Evolutionary conservation across 2,113 vertebrate species (phyloP).

Genomic region (Gasterosteus nipponicus): DNA sequence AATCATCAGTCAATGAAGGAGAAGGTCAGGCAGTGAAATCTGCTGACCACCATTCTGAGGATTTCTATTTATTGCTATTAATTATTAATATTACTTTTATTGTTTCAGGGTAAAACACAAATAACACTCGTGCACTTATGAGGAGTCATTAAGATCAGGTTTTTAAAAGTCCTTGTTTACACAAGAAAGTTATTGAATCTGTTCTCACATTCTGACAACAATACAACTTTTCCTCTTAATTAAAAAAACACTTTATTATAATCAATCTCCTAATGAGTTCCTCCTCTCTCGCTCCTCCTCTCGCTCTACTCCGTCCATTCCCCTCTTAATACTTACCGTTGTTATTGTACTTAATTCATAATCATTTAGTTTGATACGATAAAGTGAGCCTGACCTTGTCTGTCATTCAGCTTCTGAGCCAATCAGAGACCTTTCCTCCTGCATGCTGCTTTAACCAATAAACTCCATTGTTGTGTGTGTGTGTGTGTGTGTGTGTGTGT

Average conservation of each 20-base stretch:
- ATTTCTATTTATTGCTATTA: too few species aligned
- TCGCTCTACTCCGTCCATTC: constrained; percentile 65
- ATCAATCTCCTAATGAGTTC: background rate
- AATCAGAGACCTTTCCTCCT: constrained; percentile 11
- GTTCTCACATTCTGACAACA: too few species aligned
- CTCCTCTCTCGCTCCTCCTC: background rate
- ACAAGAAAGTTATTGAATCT: too few species aligned
- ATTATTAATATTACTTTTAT: background rate
- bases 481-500: constrained; percentile 3
- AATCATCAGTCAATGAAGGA: constrained; percentile 99
- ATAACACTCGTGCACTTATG: background rate
- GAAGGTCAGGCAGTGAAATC: constrained; percentile 89
- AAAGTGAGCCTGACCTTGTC: constrained; percentile 29
- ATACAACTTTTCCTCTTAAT: background rate
- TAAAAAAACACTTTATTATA: too few species aligned
- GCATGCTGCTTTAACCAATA: constrained; percentile 6
- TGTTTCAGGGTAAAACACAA: background rate
- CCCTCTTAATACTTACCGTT: background rate
- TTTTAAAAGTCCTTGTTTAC: too few species aligned
- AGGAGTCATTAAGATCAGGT: background rate
- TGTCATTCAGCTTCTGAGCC: constrained; percentile 42
- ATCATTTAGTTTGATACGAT: background rate
- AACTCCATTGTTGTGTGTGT: background rate
- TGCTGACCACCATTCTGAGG: background rate
- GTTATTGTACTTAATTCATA: too few species aligned